These are phyloP conservation scores for Sebastes paucispinis DNA, from an alignment of 2,797 vertebrate genomes.

Conservation along the genomic window DNA sequence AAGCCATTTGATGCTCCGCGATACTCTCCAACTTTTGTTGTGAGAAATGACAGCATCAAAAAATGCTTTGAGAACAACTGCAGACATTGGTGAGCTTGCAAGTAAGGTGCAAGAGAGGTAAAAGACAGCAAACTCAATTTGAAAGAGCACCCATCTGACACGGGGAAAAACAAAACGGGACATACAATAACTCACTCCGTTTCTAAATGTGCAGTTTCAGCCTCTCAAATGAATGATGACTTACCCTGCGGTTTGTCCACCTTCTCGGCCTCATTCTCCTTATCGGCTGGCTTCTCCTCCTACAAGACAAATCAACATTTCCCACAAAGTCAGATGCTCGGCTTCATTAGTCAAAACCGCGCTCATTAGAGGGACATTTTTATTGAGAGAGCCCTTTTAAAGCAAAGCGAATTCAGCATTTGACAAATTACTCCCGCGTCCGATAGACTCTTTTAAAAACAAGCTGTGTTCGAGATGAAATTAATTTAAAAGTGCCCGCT, in stretches of 20 bases:
- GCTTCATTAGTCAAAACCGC: slow-evolving; percentile 32
- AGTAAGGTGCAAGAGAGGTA: background rate
- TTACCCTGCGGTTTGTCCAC: slow-evolving; percentile 68
- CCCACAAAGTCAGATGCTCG: slow-evolving; percentile 29
- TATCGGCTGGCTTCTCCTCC: slow-evolving; percentile 66
- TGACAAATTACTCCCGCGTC: slow-evolving; percentile 24
- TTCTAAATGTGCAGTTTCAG: background rate
- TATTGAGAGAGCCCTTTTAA: slow-evolving; percentile 28
- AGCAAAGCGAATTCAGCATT: slow-evolving; percentile 5
- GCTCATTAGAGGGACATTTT: slow-evolving; percentile 25
- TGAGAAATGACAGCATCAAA: background rate
- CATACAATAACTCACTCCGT: background rate
- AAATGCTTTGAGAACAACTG: background rate
- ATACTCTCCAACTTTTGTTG: background rate
- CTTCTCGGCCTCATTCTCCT: slow-evolving; percentile 68
- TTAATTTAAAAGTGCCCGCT: slow-evolving; percentile 7
- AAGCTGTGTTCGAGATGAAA: slow-evolving; percentile 20
- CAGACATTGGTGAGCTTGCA: background rate
- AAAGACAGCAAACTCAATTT: background rate
- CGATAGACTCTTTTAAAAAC: slow-evolving; percentile 35
- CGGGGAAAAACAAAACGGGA: background rate
- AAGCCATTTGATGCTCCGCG: background rate
- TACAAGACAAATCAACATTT: slow-evolving; percentile 52
- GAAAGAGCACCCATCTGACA: background rate
- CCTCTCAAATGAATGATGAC: slow-evolving; percentile 15